phyloP scores from a whole-genome alignment of 1,140 invertebrate genomes.

The Neodiprion virginianus region DNA sequence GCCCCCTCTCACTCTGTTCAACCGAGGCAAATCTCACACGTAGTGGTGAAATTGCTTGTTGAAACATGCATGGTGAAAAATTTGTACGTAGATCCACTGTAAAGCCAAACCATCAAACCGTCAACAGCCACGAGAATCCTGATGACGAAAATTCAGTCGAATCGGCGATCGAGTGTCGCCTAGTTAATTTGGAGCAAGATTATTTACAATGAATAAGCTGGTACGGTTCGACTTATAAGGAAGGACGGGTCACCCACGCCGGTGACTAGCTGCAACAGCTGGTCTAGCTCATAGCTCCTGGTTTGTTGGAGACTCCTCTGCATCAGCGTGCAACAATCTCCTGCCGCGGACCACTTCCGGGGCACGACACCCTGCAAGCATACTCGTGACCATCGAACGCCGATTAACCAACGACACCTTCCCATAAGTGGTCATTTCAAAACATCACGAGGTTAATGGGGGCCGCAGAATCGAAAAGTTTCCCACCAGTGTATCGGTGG shows the following conservation, averaged over 20 bases:
- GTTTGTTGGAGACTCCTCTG: constrained; percentile 1
- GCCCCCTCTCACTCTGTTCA: no score
- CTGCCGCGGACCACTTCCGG: constrained; percentile 14
- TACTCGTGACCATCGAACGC: constrained; percentile 11
- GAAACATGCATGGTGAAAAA: no score
- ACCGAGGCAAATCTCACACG: no score
- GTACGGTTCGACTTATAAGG: constrained; percentile 35
- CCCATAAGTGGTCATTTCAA: constrained; percentile 21
- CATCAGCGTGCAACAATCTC: constrained; percentile 1
- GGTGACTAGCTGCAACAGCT: constrained; percentile 25
- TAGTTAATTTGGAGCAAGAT: constrained; percentile 31
- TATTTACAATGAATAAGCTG: constrained; percentile 39
- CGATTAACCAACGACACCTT: constrained; percentile 9
- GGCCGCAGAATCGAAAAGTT: no score
- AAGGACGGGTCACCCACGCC: constrained; percentile 36
- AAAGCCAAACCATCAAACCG: no score
- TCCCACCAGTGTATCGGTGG: background rate
- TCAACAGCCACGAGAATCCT: no score
- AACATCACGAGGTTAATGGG: background rate
- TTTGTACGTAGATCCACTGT: no score
- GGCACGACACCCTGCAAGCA: constrained; percentile 16
- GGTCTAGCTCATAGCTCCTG: constrained; percentile 17
- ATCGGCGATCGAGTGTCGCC: constrained; percentile 19
- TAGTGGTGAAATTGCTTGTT: no score
- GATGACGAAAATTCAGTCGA: no score